These are phyloP conservation scores for Corydoras sp. DNA, from an alignment of 2,113 vertebrate genomes.

Conservation along the genomic window DNA sequence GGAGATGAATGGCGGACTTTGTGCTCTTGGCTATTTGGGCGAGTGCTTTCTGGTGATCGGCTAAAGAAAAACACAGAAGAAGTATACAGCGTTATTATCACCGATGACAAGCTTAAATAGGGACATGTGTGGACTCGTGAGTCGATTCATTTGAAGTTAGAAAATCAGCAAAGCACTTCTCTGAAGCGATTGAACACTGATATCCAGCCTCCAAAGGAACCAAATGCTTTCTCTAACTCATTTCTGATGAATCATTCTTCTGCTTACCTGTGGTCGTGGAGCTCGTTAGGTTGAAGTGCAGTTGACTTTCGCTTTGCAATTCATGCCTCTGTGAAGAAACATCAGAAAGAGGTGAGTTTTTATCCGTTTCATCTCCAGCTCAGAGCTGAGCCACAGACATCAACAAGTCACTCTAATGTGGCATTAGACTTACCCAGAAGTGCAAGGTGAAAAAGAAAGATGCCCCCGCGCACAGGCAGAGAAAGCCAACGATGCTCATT, in stretches of 20 bases:
- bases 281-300: background rate
- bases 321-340: slow-evolving; percentile 7
- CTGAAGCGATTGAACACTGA: background rate
- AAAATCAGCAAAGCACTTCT: too few species aligned
- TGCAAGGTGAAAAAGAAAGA: slow-evolving; percentile 44
- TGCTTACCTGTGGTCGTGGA: slow-evolving; percentile 14
- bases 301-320: background rate
- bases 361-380: background rate
- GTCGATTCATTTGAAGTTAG: background rate
- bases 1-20: slow-evolving; percentile 66
- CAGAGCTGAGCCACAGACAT: background rate
- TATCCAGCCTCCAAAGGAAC: background rate
- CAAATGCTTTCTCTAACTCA: background rate
- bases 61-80: slow-evolving; percentile 28
- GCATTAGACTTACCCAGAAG: slow-evolving; percentile 29
- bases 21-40: slow-evolving; percentile 50
- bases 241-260: background rate
- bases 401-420: background rate
- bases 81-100: background rate
- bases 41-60: slow-evolving; percentile 50
- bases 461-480: slow-evolving; percentile 43
- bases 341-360: background rate
- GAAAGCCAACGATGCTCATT: slow-evolving; percentile 11
- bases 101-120: background rate
- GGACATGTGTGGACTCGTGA: too few species aligned